These are phyloP conservation scores for Seriola dumerili DNA, from an alignment of 2,113 vertebrate species.

Conservation along the genomic window DNA sequence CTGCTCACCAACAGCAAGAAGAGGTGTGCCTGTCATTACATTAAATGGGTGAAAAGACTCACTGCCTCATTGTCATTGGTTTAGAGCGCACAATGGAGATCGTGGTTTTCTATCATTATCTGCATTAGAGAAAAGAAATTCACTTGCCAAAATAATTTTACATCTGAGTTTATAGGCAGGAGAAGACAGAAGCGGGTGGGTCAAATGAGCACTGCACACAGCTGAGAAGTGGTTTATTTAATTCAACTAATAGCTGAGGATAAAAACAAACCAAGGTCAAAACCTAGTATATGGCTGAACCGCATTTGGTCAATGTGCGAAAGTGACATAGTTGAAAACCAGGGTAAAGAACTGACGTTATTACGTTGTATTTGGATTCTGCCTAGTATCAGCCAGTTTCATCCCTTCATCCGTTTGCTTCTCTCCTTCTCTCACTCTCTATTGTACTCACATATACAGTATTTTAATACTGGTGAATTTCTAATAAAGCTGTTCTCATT, in stretches of 20 bases:
- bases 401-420: too few relatives aligned
- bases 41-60: conserved; percentile 16
- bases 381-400: too few relatives aligned
- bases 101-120: conserved; percentile 5
- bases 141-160: conserved; percentile 17
- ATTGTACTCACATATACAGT: too few relatives aligned
- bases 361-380: too few relatives aligned
- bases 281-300: too few relatives aligned
- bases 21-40: not conserved
- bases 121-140: not conserved
- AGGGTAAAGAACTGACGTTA: too few relatives aligned
- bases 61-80: not conserved
- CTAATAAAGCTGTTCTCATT: too few relatives aligned
- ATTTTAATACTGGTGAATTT: too few relatives aligned
- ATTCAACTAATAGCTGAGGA: conserved; percentile 16
- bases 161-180: conserved; percentile 8
- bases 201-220: conserved; percentile 10
- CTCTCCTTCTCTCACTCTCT: too few relatives aligned
- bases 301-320: too few relatives aligned
- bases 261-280: not conserved
- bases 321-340: too few relatives aligned
- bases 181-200: not conserved
- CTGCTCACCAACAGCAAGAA: not conserved
- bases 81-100: not conserved
- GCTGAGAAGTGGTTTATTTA: conserved; percentile 22